Evolutionary conservation across 2,888 invertebrate genomes (phyloP), one percentile per base, ranked within the genome.

Genomic region (Coelopa pilipes): DNA sequence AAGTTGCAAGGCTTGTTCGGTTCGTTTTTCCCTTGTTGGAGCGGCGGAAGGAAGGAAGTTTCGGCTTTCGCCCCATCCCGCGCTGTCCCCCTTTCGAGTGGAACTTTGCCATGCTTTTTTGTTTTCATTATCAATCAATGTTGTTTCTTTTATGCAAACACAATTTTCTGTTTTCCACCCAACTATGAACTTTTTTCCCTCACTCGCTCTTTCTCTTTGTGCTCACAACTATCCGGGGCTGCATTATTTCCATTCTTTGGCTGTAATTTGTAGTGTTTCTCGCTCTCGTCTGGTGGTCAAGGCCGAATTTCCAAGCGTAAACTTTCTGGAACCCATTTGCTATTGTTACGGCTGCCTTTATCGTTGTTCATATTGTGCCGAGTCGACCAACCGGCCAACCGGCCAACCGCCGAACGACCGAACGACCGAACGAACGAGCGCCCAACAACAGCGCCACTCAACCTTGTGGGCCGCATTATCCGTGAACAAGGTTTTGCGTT

Each of bases 401-500:
- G 50, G 17, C 10, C 17, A 12, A 17, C 47, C 46, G 19, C n/a
- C 63, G 19, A 66, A 49, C 66, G 15, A 13, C 10, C 1, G n/a
- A 34, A 63, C 15, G n/a, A 49, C 47, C 19, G 13, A 47, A 11
- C 46, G 17, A 66, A n/a, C n/a, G 15, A 55, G 1, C 11, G 2
- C 0, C 19, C n/a, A 50, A 19, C 17, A 19, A 66, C 7, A 24
- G 21, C 17, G 21, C 21, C 15, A 57, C 13, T 9, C 19, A 69
- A 57, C 59, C 69, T 69, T 69, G 69, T 66, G 50, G 47, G 47
- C 47, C 24, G 57, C 45, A 17, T 53, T 57, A 17, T 21, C 69
- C 69, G 17, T 69, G 69, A 59, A 69, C 46, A 59, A 12, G 34
- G 57, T 69, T 55, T 69, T 57, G 12, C 46, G 46, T 69, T 69